These are phyloP conservation scores for Iguana delicatissima DNA, from an alignment of 2,797 vertebrate species.

Conservation along the genomic window DNA sequence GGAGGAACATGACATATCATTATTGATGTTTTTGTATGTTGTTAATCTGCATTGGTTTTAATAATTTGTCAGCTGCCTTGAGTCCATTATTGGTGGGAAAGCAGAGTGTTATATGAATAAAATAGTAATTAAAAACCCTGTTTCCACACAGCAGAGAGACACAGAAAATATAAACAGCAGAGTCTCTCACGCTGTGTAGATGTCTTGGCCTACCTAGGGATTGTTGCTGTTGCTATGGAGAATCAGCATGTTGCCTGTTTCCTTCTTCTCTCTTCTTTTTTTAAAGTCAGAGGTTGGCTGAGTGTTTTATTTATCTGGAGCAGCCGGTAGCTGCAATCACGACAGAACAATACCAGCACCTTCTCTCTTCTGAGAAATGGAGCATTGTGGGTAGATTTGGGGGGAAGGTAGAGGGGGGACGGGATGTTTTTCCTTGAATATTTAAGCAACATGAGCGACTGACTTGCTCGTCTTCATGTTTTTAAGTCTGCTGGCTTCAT, in stretches of 20 bases:
- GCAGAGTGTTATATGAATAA: no score
- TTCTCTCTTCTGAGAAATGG: background rate
- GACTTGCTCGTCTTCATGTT: conserved; percentile 60
- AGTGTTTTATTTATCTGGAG: conserved; percentile 36
- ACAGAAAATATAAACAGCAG: conserved; percentile 54
- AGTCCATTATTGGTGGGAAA: no score
- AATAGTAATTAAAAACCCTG: no score
- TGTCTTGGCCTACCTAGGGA: conserved; percentile 14
- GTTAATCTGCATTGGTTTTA: no score
- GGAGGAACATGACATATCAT: no score
- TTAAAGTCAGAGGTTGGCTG: conserved; percentile 33
- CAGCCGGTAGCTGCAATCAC: conserved; percentile 53
- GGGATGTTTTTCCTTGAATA: conserved; percentile 61
- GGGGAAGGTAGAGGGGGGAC: background rate
- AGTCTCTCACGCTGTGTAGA: conserved; percentile 27
- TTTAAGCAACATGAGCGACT: conserved; percentile 60
- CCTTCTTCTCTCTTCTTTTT: no score
- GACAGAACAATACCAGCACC: conserved; percentile 35
- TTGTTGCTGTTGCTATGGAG: conserved; percentile 64
- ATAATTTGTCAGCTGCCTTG: no score
- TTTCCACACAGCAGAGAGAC: conserved; percentile 43
- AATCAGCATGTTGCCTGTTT: conserved; percentile 59
- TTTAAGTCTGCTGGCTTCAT: conserved; percentile 66
- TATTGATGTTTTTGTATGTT: no score
- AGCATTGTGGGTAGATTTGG: background rate